A percentile compares a stretch with the other conserved stretches of the same genome.
phyloP scores from a whole-genome alignment of 2,797 vertebrate genomes.

The Podarcis siculus region DNA sequence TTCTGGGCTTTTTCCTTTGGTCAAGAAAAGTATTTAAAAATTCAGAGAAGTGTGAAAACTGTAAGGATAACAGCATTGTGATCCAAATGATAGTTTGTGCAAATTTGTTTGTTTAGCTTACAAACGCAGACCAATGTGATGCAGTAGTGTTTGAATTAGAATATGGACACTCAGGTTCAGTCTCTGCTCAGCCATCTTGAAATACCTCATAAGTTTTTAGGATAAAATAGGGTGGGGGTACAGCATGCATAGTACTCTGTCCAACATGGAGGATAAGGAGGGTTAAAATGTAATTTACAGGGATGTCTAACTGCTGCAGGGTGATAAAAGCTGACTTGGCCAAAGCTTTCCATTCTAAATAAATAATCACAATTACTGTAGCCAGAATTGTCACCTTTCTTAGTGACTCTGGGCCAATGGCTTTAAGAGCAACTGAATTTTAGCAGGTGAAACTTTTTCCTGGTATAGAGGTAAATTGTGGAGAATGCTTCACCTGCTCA shows the following conservation, averaged over 20 bases:
- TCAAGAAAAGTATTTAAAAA: not conserved
- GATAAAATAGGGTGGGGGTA: not conserved
- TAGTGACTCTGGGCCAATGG: not conserved
- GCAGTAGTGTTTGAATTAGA: too few species aligned
- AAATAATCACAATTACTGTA: not conserved
- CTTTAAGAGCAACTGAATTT: not conserved
- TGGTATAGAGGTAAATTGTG: not conserved
- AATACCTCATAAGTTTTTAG: not conserved
- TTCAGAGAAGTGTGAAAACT: not conserved
- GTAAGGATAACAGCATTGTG: not conserved
- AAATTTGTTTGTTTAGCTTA: not conserved
- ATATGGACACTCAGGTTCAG: too few species aligned
- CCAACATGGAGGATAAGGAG: not conserved
- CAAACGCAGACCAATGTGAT: not conserved
- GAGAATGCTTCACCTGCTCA: not conserved
- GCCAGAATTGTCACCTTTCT: not conserved
- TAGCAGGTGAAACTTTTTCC: not conserved
- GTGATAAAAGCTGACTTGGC: not conserved
- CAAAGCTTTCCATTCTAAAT: not conserved
- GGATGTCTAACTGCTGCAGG: not conserved
- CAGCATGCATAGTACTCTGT: too few species aligned
- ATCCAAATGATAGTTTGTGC: too few species aligned
- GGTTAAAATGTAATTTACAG: not conserved
- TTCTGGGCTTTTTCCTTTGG: not conserved
- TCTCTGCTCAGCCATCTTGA: not conserved